Percentiles rank a stretch among this genome's conserved stretches.
These are phyloP conservation scores for Nyctalus aviator DNA, from an alignment of 2,797 vertebrate genomes.

Conservation along the genomic window DNA sequence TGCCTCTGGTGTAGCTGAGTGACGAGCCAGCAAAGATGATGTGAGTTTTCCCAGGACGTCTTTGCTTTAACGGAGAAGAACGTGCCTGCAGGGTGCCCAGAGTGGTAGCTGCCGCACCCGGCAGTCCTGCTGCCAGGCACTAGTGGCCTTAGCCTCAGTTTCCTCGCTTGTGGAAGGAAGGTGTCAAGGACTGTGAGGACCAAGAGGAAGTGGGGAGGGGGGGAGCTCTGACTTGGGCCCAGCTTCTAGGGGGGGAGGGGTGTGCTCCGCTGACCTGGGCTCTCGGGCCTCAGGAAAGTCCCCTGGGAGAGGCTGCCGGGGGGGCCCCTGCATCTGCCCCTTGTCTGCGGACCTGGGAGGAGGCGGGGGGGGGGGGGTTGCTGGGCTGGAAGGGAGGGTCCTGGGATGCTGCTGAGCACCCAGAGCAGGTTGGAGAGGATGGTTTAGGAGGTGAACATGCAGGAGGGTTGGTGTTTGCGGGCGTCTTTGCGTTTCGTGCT, in stretches of 20 bases:
- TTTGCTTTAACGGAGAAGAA: not conserved
- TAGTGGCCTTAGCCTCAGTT: not conserved
- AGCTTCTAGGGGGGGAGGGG: not conserved
- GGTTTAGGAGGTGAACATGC: not conserved
- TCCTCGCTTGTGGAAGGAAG: not conserved
- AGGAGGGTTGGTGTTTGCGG: not conserved
- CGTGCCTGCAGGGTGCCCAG: not conserved
- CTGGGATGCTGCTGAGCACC: not conserved
- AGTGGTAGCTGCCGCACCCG: not conserved
- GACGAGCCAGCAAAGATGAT: too few species aligned
- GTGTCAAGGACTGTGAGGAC: not conserved
- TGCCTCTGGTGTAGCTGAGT: rapidly evolving
- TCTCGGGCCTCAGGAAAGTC: not conserved
- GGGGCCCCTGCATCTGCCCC: not conserved
- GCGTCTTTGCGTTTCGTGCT: not conserved
- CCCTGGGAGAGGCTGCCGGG: not conserved
- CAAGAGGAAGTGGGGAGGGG: not conserved
- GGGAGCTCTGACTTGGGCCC: not conserved
- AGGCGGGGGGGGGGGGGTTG: too few species aligned
- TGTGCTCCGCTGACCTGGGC: not conserved
- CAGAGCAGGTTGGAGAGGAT: not conserved
- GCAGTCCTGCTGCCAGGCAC: too few species aligned
- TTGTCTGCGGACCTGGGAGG: not conserved
- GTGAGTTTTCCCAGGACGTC: not conserved
- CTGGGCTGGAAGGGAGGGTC: not conserved